These are phyloP conservation scores for rabbit (Oryctolagus cuniculus) DNA, from an alignment of 2,113 vertebrate species.

Conservation along the genomic window mOryCun1.1 NC_091437.1:39036001-39036500, in stretches of 20 bases:
- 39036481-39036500: neutral
- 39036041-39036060: neutral
- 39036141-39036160: neutral
- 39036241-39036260: neutral
- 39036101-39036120: neutral
- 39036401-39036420: neutral
- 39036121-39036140: neutral
- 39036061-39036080: neutral
- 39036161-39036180: neutral
- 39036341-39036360: constrained; percentile 4
- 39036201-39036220: neutral
- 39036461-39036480: neutral
- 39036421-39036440: neutral
- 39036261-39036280: neutral
- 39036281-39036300: neutral
- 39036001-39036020: neutral
- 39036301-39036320: neutral
- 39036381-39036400: neutral
- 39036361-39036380: neutral
- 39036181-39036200: neutral
- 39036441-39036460: no score
- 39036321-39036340: neutral
- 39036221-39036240: neutral
- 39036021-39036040: neutral
- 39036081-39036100: neutral